Base-by-base conservation (phyloP, 2,797 vertebrate species). In the Hydrophis major region DNA sequence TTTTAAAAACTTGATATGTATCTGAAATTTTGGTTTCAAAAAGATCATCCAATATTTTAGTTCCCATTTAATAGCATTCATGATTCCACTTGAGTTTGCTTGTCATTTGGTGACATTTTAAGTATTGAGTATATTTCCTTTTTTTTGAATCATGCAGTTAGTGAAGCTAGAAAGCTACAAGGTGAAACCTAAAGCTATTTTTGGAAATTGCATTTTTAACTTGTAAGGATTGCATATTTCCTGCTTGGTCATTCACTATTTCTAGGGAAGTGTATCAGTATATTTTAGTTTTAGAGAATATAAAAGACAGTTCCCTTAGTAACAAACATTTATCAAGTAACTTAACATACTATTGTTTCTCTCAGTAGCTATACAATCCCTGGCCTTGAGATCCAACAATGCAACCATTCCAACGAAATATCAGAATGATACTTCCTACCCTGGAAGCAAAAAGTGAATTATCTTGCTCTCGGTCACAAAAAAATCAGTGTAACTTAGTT, bases 71-170 rank as follows among this genome's bases (percentile, higher is more conserved):
- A 60, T 86, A 90, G 92, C 53, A 87, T 74, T 37, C 53, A 93
- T 50, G 60, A 89, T 59, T 92, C 88, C 57, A 27, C 55, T 53
- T 83, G 59, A 61, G 37, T 74, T 90, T 87, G 27, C 78, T 59
- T 69, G 83, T 90, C 89, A 93, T 90, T 55, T 93, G 92, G 47
- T 93, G 89, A 93, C 92, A 93, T 93, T 93, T 93, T 53, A 69
- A 90, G 60, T 90, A 90, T 74, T 93, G 59, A 93, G 90, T 93
- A 87, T 93, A 93, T 87, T 93, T 93, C 61, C 89, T 87, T 93
- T 90, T 37, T 28, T 20, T 93, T 90, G 86, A 93, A 93, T 90
- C 61, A 93, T 18, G 32, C 89, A 93, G 92, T 90, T 93, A 83
- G 92, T 69, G n/a, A 50, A 90, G 78, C 37, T 53, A 90, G 60